Evolutionary conservation across 1,140 invertebrate species (phyloP), one percentile per base, ranked within the genome.

Genomic region (Rhizoglyphus robini): DNA sequence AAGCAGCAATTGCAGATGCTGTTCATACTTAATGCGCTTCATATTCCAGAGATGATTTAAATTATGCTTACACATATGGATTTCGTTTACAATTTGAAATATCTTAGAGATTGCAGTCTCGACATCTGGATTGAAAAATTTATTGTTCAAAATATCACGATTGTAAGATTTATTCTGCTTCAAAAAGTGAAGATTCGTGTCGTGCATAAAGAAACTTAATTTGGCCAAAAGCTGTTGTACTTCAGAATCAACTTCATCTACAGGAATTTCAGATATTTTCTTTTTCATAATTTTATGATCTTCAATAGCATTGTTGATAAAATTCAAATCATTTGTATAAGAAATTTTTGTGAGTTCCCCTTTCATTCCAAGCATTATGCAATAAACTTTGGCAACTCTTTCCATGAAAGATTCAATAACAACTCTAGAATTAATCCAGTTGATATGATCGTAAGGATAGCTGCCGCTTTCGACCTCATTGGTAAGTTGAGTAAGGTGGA

Each of bases 321-420:
- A 84, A 32, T 83, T 84, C 1, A 95, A 88, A 76, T 96, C 91
- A 72, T 93, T 90, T 3, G 88, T 90, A 76, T 90, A 90, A 73
- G 93, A 88, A 73, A 87, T 90, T 63, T 88, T 81, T 63, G 86
- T 87, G 20, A 96, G 79, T 75, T 95, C 90, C 75, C 94, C 88
- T 73, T 92, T 76, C 8, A 80, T 71, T 47, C 76, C 72, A 72
- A 96, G 92, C 47, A 96, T 79, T 62, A 90, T 82, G 75, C 94
- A 90, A 38, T 95, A 79, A 66, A 96, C 79, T 75, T 96, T 93
- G 30, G 86, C 85, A 1, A 90, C 87, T 79, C 94, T 90, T 88
- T 90, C 95, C 63, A 88, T 85, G 74, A 96, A 92, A 74, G 95
- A 90, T 78, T 98, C 94, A 66, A 96, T 82, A 60, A 88, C 88